Conservation (phyloP, 2,888 invertebrate species). For the Griposia aprilina region DNA sequence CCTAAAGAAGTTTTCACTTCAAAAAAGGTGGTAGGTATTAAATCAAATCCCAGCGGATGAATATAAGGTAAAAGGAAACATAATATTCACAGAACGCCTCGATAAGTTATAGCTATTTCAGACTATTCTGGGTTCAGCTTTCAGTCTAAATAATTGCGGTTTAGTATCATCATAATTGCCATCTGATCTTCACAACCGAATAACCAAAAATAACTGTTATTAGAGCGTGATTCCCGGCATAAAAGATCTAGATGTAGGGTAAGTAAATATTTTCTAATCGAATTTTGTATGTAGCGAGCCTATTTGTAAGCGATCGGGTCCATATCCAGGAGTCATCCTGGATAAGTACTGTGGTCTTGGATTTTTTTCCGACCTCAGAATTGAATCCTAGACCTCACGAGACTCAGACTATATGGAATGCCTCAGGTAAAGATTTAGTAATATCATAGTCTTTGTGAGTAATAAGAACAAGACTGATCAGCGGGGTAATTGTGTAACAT, state of each 20-base stretch:
- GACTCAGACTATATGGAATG: neutral
- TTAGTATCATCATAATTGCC: neutral
- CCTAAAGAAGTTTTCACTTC: too few relatives aligned
- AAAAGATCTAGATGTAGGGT: neutral
- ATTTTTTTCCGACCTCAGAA: too few relatives aligned
- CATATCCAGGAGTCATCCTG: neutral
- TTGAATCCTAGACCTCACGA: neutral
- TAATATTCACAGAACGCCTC: slow-evolving; percentile 3
- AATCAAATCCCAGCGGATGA: slow-evolving; percentile 17
- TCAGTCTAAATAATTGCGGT: neutral
- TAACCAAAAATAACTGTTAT: neutral
- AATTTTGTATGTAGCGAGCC: neutral
- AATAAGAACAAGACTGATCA: too few relatives aligned
- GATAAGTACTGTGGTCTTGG: too few relatives aligned
- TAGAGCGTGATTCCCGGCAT: neutral
- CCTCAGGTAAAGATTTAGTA: neutral
- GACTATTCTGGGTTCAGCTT: neutral
- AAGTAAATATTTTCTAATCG: too few relatives aligned
- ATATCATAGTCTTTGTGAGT: neutral
- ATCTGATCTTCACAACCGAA: neutral
- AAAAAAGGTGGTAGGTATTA: neutral
- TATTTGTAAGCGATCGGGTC: neutral
- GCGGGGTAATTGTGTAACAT: too few relatives aligned
- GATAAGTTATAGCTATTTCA: neutral
- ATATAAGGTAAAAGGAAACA: neutral